Evolutionary conservation across 1,140 invertebrate genomes (phyloP).

Genomic region (Lasioglossum albipes): DNA sequence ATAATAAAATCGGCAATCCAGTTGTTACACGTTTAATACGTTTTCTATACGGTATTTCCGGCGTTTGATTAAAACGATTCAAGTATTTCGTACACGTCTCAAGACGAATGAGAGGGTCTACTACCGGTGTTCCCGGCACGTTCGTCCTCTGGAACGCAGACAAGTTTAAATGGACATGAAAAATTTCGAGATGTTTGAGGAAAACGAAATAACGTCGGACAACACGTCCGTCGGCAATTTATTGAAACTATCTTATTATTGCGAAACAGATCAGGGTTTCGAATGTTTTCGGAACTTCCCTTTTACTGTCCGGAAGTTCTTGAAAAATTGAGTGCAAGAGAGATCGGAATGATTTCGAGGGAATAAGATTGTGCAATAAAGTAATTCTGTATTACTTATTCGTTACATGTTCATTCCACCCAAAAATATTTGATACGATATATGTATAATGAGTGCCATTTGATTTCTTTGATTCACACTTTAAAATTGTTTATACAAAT

Average conservation of each 20-base stretch:
- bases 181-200: slow-evolving; percentile 3
- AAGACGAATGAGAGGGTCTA: background rate
- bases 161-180: background rate
- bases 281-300: background rate
- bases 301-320: background rate
- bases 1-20: too few relatives aligned
- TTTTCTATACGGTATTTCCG: background rate
- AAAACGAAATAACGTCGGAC: background rate
- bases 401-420: too few relatives aligned
- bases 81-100: background rate
- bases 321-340: background rate
- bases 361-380: too few relatives aligned
- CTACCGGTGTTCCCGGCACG: background rate
- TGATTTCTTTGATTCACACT: too few relatives aligned
- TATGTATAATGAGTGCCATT: too few relatives aligned
- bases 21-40: too few relatives aligned
- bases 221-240: slow-evolving; percentile 1
- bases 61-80: background rate
- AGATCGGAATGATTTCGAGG: background rate
- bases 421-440: too few relatives aligned
- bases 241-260: slow-evolving; percentile 10
- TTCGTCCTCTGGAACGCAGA: background rate
- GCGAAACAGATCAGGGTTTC: background rate
- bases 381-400: too few relatives aligned
- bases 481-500: too few relatives aligned